Percentiles rank a stretch among this genome's conserved stretches.
Conservation (phyloP, 2,113 vertebrate species). For the Nothoprocta perdicaria region DNA sequence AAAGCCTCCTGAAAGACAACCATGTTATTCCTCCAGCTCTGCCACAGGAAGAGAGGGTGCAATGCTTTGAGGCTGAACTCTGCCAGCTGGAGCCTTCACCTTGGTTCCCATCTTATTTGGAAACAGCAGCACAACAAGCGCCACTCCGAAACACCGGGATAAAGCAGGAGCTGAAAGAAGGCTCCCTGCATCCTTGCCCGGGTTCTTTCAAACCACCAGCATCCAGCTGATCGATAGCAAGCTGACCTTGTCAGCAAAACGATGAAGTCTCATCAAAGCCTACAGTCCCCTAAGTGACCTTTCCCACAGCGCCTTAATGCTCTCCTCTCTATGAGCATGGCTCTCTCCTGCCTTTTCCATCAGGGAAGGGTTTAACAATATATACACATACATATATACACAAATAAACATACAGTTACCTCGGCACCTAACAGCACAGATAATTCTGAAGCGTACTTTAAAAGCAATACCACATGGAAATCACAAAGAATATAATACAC, state of each 20-base stretch:
- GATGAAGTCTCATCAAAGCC: constrained; percentile 78
- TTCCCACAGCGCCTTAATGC: constrained; percentile 50
- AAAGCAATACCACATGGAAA: background rate
- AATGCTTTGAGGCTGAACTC: background rate
- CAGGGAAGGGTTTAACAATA: constrained; percentile 17
- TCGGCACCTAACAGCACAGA: background rate
- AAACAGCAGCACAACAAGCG: constrained; percentile 5
- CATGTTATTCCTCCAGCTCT: background rate
- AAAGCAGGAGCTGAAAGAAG: background rate
- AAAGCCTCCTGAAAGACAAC: background rate
- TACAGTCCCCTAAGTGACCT: constrained; percentile 75
- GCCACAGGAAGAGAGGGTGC: background rate
- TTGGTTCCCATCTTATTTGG: background rate
- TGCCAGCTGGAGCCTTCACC: background rate
- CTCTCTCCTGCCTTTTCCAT: constrained; percentile 77
- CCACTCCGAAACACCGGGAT: background rate
- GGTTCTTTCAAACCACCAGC: constrained; percentile 33
- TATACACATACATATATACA: background rate
- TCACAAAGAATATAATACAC: background rate
- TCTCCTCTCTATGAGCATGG: constrained; percentile 13
- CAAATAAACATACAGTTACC: background rate
- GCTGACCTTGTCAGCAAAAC: constrained; percentile 82
- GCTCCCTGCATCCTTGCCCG: constrained; percentile 12
- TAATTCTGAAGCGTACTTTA: background rate
- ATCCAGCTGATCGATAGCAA: constrained; percentile 79